Evolutionary conservation across 2,797 vertebrate species (phyloP), one percentile per base, ranked within the genome.

Genomic region (Crypturellus tataupa): DNA sequence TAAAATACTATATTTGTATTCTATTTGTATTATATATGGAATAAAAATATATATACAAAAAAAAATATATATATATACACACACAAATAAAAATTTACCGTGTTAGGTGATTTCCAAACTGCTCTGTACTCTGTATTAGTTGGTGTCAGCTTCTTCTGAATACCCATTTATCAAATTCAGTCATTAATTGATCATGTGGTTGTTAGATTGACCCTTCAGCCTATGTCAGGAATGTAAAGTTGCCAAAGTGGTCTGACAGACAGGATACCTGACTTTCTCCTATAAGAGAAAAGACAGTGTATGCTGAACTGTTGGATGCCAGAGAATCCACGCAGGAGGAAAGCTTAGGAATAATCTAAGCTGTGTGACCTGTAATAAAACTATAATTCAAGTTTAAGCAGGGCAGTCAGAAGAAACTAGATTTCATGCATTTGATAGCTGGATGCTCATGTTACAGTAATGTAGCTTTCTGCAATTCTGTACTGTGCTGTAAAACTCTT

Each of bases 231-330:
- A 72, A 16, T 23, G 5, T 53, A 49, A 76, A 76, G 4, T 65
- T 89, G 27, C 37, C 0, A 1, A 24, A 42, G 20, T 40, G 29
- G 18, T 90, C 59, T 69, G 63, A 33, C 15, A 42, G 35, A 80
- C 47, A 13, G 70, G 56, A 60, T 7, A 44, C 0, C 37, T 8
- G n/a, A 40, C 72, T 15, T 80, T 77, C 6, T 13, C 4, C 24
- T 20, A 0, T 21, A 55, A n/a, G 68, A 82, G n/a, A 46, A n/a
- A 7, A 21, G 18, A 11, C 56, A 40, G 21, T 12, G 1, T 56
- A 23, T 65, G 18, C 77, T 51, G 8, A 27, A 37, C 10, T 84
- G 84, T 14, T 70, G 23, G n/a, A n/a, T 18, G 13, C 5, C 7
- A 24, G 44, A 42, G 16, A 75, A 60, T 81, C 53, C 13, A 29